Evolutionary conservation across 2,888 invertebrate genomes (phyloP).

Genomic region (Galeruca laticollis): DNA sequence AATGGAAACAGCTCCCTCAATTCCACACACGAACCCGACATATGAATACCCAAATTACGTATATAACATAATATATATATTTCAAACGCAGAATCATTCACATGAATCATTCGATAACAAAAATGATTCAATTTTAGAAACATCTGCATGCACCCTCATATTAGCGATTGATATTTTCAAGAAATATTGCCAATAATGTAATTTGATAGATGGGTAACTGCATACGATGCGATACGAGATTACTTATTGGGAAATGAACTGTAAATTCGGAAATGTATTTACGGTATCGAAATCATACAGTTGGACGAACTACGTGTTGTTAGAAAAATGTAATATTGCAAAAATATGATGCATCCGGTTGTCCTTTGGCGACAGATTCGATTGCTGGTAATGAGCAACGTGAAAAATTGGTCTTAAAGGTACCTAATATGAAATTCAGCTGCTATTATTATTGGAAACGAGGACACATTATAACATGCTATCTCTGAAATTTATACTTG

Average conservation of each 20-base stretch:
- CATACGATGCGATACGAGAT: constrained; percentile 51
- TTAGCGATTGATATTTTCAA: constrained; percentile 47
- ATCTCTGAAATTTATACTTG: too few relatives aligned
- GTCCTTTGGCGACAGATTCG: background rate
- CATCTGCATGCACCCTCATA: constrained; percentile 49
- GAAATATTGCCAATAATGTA: constrained; percentile 53
- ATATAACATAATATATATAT: background rate
- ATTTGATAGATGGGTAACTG: constrained; percentile 57
- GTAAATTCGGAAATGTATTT: constrained; percentile 54
- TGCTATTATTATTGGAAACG: too few relatives aligned
- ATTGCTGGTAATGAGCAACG: background rate
- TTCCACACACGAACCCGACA: background rate
- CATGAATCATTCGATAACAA: constrained; percentile 39
- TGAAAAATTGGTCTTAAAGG: background rate
- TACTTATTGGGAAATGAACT: constrained; percentile 54
- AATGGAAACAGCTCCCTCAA: background rate
- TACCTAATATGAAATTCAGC: too few relatives aligned
- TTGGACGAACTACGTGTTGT: constrained; percentile 30
- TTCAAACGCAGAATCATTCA: constrained; percentile 12
- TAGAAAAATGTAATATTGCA: constrained; percentile 26
- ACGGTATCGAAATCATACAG: constrained; percentile 51
- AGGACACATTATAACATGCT: too few relatives aligned
- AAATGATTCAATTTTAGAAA: constrained; percentile 44
- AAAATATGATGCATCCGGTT: constrained; percentile 9
- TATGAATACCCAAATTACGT: constrained; percentile 4